Conservation (phyloP, 2,888 invertebrate genomes). For the Anaspis maculata region DNA sequence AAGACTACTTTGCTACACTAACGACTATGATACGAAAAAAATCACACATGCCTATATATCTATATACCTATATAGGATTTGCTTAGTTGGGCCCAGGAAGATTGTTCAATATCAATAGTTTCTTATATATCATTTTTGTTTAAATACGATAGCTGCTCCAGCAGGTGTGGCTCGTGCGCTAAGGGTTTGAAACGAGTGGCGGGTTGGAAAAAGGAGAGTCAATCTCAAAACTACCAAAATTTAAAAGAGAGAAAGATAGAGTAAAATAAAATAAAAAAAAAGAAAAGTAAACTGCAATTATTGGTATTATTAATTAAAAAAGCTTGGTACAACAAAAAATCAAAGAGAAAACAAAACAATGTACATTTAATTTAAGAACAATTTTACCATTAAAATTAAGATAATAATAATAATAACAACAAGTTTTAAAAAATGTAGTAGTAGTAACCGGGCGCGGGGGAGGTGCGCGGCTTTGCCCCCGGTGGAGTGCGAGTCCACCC, state of each 20-base stretch:
- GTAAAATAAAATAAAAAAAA: slow-evolving; percentile 35
- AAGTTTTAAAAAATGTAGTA: slow-evolving; percentile 48
- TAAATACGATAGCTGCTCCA: slow-evolving; percentile 27
- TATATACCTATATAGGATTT: slow-evolving; percentile 37
- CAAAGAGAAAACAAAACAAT: slow-evolving; percentile 70
- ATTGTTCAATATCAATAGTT: slow-evolving; percentile 39
- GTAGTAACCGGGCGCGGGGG: slow-evolving; percentile 39
- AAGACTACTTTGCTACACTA: slow-evolving; percentile 35
- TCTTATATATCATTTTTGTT: slow-evolving; percentile 18
- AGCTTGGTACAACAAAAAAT: slow-evolving; percentile 69
- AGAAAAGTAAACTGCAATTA: slow-evolving; percentile 61
- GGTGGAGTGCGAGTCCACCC: slow-evolving; percentile 13
- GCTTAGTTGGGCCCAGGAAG: slow-evolving; percentile 45
- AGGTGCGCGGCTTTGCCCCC: no score
- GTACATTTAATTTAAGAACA: slow-evolving; percentile 69
- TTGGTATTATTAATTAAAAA: slow-evolving; percentile 65
- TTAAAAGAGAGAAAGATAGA: slow-evolving; percentile 27
- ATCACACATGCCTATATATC: slow-evolving; percentile 42
- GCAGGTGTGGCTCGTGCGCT: slow-evolving; percentile 27
- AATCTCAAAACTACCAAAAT: slow-evolving; percentile 2
- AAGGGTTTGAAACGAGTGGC: no score
- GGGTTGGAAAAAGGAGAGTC: background rate
- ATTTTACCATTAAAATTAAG: slow-evolving; percentile 60
- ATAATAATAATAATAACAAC: slow-evolving; percentile 58
- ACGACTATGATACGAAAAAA: slow-evolving; percentile 43